These are phyloP conservation scores for Amblyteles armatorius DNA, from an alignment of 2,888 invertebrate genomes.

Conservation along the genomic window DNA sequence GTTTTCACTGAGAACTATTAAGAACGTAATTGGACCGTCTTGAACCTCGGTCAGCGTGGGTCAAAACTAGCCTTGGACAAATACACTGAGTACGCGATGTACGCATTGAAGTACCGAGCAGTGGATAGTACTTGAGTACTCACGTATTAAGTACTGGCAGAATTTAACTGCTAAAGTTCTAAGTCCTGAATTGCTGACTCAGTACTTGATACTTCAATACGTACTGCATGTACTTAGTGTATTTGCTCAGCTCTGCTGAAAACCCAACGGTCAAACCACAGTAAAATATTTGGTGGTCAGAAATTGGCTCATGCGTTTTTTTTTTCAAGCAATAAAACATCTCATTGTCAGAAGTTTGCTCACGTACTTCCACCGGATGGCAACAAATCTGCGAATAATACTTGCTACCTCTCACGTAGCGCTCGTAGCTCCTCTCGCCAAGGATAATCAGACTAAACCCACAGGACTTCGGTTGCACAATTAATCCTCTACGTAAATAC, in stretches of 20 bases:
- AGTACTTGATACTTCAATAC: too few species aligned
- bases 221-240: too few species aligned
- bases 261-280: neutral
- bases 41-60: neutral
- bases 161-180: too few species aligned
- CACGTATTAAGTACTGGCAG: too few species aligned
- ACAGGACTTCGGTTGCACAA: slow-evolving; percentile 61
- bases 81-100: too few species aligned
- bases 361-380: slow-evolving; percentile 10
- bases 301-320: neutral
- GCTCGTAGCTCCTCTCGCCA: slow-evolving; percentile 26
- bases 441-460: slow-evolving; percentile 61
- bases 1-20: neutral
- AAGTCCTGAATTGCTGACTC: too few species aligned
- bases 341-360: neutral
- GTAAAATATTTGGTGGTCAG: neutral
- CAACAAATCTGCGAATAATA: slow-evolving; percentile 58
- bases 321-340: neutral
- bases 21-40: neutral
- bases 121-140: too few species aligned
- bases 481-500: slow-evolving; percentile 66
- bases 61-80: too few species aligned
- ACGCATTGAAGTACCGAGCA: too few species aligned
- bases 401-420: slow-evolving; percentile 10
- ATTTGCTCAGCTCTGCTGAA: neutral